phyloP scores from a whole-genome alignment of 2,888 invertebrate genomes.

The Cylloceria caligata region DNA sequence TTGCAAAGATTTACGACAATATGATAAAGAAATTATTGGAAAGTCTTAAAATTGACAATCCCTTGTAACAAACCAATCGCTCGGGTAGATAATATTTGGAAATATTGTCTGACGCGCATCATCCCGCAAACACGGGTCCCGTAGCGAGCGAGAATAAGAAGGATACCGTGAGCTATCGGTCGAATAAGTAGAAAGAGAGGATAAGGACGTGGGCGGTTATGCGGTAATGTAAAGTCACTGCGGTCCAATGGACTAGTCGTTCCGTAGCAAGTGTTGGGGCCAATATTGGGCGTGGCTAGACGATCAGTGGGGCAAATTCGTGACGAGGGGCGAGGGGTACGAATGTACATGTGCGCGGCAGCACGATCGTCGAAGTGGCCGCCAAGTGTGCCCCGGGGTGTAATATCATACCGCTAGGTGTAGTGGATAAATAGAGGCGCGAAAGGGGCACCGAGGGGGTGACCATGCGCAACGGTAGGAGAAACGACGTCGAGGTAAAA shows the following conservation, averaged over 20 bases:
- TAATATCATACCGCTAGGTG: slow-evolving; percentile 83
- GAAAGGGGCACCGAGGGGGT: slow-evolving; percentile 66
- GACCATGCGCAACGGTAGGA: slow-evolving; percentile 7
- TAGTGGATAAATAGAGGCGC: slow-evolving; percentile 83
- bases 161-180: neutral
- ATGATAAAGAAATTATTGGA: neutral
- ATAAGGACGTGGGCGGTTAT: slow-evolving; percentile 72
- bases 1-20: neutral
- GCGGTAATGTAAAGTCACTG: slow-evolving; percentile 81
- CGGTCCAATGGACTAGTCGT: slow-evolving; percentile 83
- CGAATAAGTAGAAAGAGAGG: slow-evolving; percentile 28
- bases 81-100: neutral
- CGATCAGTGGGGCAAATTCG: slow-evolving; percentile 36
- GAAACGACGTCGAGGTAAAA: slow-evolving; percentile 2
- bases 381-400: slow-evolving; percentile 82
- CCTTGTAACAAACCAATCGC: neutral
- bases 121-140: neutral
- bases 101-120: no score
- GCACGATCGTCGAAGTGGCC: slow-evolving; percentile 59
- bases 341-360: slow-evolving; percentile 51
- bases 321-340: slow-evolving; percentile 7
- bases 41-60: neutral
- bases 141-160: slow-evolving; percentile 17
- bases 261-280: slow-evolving; percentile 73
- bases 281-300: slow-evolving; percentile 80